Conservation (phyloP, 2,113 vertebrate genomes). For the Antechinus stuartii region DNA sequence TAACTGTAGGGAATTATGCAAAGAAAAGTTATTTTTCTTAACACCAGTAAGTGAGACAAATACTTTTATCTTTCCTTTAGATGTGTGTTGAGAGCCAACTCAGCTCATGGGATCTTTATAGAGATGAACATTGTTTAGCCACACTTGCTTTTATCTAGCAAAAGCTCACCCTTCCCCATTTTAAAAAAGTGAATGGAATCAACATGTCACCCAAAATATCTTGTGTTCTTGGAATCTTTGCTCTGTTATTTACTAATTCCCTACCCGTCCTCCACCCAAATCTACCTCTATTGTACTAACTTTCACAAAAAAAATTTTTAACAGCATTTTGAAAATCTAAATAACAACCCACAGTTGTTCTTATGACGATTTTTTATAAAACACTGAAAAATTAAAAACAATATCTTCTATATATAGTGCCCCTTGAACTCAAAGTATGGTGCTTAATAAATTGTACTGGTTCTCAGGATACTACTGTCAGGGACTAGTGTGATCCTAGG, state of each 20-base stretch:
- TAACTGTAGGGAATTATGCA: slow-evolving; percentile 49
- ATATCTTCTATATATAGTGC: not conserved
- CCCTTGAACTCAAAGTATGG: slow-evolving; percentile 7
- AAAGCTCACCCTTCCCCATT: not conserved
- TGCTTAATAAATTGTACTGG: not conserved
- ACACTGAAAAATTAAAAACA: not conserved
- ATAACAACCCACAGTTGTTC: not conserved
- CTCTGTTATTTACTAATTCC: not conserved
- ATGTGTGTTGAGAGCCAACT: not conserved
- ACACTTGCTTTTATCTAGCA: not conserved
- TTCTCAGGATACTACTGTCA: slow-evolving; percentile 14
- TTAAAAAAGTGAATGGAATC: slow-evolving; percentile 22
- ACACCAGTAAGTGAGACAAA: slow-evolving; percentile 43
- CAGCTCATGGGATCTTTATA: not conserved
- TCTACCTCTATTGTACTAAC: slow-evolving; percentile 34
- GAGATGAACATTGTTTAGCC: slow-evolving; percentile 13
- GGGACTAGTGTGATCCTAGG: not conserved
- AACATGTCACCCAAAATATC: slow-evolving; percentile 8
- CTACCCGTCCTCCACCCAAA: slow-evolving; percentile 48
- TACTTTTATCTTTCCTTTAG: slow-evolving; percentile 59
- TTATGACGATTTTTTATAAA: slow-evolving; percentile 2
- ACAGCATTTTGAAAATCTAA: no score
- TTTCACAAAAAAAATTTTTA: slow-evolving; percentile 50
- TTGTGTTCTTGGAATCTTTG: not conserved
- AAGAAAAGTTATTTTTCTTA: slow-evolving; percentile 53